Base-by-base conservation (phyloP, 2,888 invertebrate genomes). In the Thelaira solivaga region DNA sequence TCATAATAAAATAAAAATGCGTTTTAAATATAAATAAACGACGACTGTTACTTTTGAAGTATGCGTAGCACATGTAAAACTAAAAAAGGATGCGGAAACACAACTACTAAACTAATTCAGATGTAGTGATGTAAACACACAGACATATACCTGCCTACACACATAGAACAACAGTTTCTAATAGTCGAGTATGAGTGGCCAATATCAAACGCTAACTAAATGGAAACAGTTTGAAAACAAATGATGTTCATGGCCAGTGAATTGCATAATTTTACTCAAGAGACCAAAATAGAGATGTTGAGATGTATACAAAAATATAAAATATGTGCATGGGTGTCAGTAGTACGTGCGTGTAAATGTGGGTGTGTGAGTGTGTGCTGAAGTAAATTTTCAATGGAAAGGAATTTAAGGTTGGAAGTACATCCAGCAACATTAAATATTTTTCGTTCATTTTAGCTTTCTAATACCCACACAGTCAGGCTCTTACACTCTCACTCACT, bases 211-310 rank as follows among this genome's bases (percentile, higher is more conserved):
- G 51, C 36, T 65, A 72, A 72, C 55, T 57, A 68, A 72, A 68
- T 68, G 80, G 61, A 61, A 79, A 79, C 71, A 61, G 24, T 73
- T 69, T 39, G 45, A 45, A 68, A 69, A 16, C 51, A 49, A 62
- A 62, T 64, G 47, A 61, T 75, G 57, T 57, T 61, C 61, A 71
- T 65, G 75, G 51, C 41, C 71, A 71, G 65, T 49, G 71, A 71
- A 71, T 71, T 75, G 61, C 67, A 71, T 67, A 79, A 75, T 75
- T 71, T 59, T 62, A 71, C 75, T 41, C 59, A 64, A 64, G 71
- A 71, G 76, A 71, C 49, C 39, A 16, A 68, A 61, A 41, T 34
- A 41, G 18, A 67, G 45, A 45, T 55, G 64, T 49, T 49, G n/a
- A 34, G 10, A 31, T 24, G 26, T 53, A 31, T 13, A 26, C 16